Conservation (phyloP, 2,888 invertebrate species). For the Limenitis camilla region DNA sequence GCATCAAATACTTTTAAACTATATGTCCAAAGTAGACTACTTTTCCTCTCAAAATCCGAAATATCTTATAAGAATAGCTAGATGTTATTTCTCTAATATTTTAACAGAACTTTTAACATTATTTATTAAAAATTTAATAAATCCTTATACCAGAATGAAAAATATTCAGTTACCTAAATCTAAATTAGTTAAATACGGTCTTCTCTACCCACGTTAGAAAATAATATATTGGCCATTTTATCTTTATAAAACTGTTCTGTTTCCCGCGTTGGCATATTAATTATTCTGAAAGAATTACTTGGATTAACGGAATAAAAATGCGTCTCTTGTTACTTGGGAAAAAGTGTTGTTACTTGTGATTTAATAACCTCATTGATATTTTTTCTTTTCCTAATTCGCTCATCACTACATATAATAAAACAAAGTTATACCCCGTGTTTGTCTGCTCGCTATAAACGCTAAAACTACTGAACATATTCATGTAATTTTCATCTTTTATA, state of each 20-base stretch:
- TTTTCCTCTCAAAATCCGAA: not conserved
- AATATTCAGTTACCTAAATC: constrained; percentile 8
- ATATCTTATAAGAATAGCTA: not conserved
- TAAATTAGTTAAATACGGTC: constrained; percentile 10
- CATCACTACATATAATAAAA: too few species aligned
- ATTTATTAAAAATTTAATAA: not conserved
- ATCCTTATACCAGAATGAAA: constrained; percentile 4
- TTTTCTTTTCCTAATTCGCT: too few species aligned
- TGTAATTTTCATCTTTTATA: too few species aligned
- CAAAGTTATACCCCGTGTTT: too few species aligned
- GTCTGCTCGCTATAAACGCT: too few species aligned
- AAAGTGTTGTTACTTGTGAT: not conserved
- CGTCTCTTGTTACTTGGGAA: not conserved
- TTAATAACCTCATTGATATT: not conserved
- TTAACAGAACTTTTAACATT: constrained; percentile 6
- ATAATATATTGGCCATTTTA: constrained; percentile 23
- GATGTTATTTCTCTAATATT: not conserved
- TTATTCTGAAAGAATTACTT: constrained; percentile 24
- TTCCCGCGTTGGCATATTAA: constrained; percentile 27
- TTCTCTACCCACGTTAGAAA: constrained; percentile 15
- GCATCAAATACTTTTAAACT: too few species aligned
- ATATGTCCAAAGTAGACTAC: too few species aligned
- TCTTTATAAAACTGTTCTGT: constrained; percentile 21
- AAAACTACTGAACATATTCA: too few species aligned
- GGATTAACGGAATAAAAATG: constrained; percentile 20